phyloP scores from a whole-genome alignment of 2,888 invertebrate genomes.

The Junonia oenone region DNA sequence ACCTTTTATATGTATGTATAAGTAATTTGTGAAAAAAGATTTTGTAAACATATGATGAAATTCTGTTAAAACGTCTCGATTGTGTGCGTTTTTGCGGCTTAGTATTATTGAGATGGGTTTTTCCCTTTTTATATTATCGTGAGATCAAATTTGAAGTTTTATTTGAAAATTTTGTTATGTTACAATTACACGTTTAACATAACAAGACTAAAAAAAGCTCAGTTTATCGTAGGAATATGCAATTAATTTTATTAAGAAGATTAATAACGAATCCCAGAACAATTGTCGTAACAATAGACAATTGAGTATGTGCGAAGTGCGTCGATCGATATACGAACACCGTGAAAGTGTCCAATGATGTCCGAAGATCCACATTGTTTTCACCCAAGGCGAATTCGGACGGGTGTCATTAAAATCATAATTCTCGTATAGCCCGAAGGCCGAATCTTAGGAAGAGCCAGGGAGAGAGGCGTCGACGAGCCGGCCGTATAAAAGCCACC shows the following conservation, averaged over 20 bases:
- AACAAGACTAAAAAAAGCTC: neutral
- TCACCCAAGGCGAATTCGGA: slow-evolving; percentile 71
- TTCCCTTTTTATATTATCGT: neutral
- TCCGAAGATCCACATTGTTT: slow-evolving; percentile 65
- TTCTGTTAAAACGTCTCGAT: neutral
- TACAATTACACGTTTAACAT: neutral
- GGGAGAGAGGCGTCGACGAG: slow-evolving; percentile 71
- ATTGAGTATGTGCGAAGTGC: neutral
- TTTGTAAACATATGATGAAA: neutral
- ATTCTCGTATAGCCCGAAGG: slow-evolving; percentile 75
- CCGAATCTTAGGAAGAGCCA: slow-evolving; percentile 76
- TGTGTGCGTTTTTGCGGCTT: neutral
- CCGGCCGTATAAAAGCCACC: slow-evolving; percentile 66
- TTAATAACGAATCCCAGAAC: neutral
- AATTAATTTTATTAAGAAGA: neutral
- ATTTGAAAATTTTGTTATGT: neutral
- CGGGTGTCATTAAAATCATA: slow-evolving; percentile 77
- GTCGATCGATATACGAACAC: slow-evolving; percentile 10
- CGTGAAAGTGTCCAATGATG: slow-evolving; percentile 58
- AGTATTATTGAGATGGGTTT: neutral
- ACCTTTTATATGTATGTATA: neutral
- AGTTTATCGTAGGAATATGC: neutral
- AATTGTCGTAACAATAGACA: neutral
- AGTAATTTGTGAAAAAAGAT: neutral
- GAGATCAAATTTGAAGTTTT: too few species aligned